A percentile compares a stretch with the other conserved stretches of the same genome.
Evolutionary conservation across 1,140 invertebrate species (phyloP).

Genomic region (Zaprionus lachaisei): DNA sequence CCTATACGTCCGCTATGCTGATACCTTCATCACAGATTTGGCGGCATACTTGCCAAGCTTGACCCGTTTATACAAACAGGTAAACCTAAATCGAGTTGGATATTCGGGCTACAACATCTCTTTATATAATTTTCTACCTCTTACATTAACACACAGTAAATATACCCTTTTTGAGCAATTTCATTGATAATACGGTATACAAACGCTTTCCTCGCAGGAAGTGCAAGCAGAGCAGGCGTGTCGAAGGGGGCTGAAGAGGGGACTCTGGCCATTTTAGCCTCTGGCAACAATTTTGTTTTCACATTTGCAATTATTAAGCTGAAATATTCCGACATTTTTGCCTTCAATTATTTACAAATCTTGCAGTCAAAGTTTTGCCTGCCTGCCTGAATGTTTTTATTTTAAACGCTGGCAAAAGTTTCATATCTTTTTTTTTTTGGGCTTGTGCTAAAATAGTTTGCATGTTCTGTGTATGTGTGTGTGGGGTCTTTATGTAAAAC

Average conservation of each 20-base stretch:
- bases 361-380: slow-evolving; percentile 47
- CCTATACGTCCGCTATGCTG: neutral
- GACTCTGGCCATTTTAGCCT: neutral
- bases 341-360: slow-evolving; percentile 70
- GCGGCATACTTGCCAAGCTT: too few species aligned
- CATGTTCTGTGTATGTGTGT: slow-evolving; percentile 24
- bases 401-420: slow-evolving; percentile 48
- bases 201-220: neutral
- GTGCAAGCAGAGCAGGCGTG: neutral
- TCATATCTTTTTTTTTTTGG: slow-evolving; percentile 9
- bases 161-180: neutral
- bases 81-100: too few species aligned
- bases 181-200: neutral
- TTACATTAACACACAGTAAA: neutral
- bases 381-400: slow-evolving; percentile 49
- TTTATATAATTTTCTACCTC: neutral
- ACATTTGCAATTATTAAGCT: slow-evolving; percentile 64
- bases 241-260: neutral
- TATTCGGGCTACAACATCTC: too few species aligned
- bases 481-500: slow-evolving; percentile 71
- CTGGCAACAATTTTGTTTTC: slow-evolving; percentile 37
- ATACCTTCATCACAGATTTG: neutral
- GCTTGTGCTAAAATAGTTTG: slow-evolving; percentile 44
- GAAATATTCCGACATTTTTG: slow-evolving; percentile 60
- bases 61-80: neutral